phyloP scores from a whole-genome alignment of 2,113 vertebrate genomes.

The Campylomormyrus numenius region DNA sequence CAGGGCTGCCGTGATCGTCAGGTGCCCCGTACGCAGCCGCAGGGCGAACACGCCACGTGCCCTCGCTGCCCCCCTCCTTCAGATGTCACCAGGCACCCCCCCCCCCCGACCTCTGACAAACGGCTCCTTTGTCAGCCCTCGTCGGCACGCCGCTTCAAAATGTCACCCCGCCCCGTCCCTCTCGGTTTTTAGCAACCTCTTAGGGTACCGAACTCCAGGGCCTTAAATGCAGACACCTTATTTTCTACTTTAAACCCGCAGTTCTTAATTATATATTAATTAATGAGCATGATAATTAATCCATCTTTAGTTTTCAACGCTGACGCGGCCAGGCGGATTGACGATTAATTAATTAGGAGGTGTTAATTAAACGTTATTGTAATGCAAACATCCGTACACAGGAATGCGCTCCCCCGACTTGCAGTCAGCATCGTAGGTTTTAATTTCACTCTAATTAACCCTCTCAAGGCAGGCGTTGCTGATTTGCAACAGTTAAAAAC shows the following conservation, averaged over 20 bases:
- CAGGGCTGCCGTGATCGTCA: not conserved
- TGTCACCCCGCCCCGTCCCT: not conserved
- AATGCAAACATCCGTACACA: not conserved
- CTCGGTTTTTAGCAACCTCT: not conserved
- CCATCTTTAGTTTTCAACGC: not conserved
- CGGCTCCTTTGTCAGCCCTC: not conserved
- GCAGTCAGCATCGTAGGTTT: not conserved
- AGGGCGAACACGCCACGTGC: not conserved
- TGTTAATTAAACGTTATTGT: not conserved
- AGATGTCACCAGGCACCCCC: not conserved
- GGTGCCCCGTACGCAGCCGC: not conserved
- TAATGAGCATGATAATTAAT: not conserved
- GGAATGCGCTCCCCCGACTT: not conserved
- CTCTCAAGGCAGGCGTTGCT: too few relatives aligned
- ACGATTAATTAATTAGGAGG: not conserved
- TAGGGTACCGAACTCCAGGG: not conserved
- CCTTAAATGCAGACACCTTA: too few relatives aligned
- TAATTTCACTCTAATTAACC: not conserved
- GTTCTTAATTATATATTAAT: not conserved
- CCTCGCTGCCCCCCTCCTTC: slow-evolving; percentile 15
- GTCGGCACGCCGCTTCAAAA: not conserved
- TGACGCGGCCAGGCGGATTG: not conserved
- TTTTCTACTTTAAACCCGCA: not conserved
- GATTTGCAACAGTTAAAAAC: too few relatives aligned
- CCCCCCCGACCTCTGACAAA: slow-evolving; percentile 17